Conservation (phyloP, 2,113 vertebrate species). For the Alaudala cheleensis region DNA sequence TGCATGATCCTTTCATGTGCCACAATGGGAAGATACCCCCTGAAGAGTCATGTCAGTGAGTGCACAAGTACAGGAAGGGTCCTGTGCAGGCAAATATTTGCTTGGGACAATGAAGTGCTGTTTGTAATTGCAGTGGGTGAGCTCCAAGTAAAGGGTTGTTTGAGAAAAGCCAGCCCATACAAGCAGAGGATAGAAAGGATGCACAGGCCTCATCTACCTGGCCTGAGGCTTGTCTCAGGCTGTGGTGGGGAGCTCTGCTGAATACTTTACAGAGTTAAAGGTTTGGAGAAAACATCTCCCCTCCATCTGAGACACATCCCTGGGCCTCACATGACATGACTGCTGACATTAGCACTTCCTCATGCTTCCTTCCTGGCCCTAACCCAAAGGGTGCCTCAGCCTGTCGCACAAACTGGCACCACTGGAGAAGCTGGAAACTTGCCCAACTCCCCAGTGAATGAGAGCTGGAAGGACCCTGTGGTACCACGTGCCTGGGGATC, state of each 20-base stretch:
- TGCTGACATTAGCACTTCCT: not conserved
- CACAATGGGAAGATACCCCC: rapidly evolving
- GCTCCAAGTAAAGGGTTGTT: not conserved
- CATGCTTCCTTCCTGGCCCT: not conserved
- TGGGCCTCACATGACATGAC: not conserved
- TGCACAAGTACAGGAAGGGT: not conserved
- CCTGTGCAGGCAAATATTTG: not conserved
- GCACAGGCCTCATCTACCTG: not conserved
- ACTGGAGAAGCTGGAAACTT: not conserved
- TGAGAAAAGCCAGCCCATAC: not conserved
- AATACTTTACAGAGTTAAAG: not conserved
- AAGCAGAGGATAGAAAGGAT: not conserved
- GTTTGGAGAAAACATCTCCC: not conserved
- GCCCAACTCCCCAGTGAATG: not conserved
- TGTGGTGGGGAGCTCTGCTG: not conserved
- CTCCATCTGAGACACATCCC: not conserved
- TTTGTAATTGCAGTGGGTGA: not conserved
- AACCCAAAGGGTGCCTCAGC: not conserved
- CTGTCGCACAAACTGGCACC: not conserved
- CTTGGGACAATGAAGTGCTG: not conserved
- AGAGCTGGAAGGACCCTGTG: not conserved
- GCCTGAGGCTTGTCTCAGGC: not conserved
- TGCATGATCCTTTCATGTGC: not conserved
- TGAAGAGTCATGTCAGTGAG: not conserved
- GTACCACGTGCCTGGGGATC: not conserved